Evolutionary conservation across 2,113 vertebrate genomes (phyloP).

Genomic region (Dissostichus mawsoni): DNA sequence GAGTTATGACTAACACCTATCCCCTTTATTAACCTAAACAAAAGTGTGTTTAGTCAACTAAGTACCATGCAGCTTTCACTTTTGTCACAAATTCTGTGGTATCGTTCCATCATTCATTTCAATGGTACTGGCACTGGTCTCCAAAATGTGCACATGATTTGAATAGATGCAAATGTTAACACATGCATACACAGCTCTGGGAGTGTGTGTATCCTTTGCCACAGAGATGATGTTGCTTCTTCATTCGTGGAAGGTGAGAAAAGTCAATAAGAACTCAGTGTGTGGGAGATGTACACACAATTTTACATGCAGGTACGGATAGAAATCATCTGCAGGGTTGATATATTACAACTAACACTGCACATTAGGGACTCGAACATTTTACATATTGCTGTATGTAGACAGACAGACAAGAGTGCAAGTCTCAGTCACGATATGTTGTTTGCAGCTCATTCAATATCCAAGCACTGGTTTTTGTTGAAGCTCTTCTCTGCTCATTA

Average conservation of each 20-base stretch:
- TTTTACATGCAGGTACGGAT: neutral
- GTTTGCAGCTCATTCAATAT: slow-evolving; percentile 33
- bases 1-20: neutral
- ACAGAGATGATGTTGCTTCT: slow-evolving; percentile 17
- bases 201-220: neutral
- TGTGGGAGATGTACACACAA: slow-evolving; percentile 10
- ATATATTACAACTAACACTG: slow-evolving; percentile 8
- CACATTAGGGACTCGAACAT: neutral
- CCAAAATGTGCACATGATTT: slow-evolving; percentile 5
- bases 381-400: neutral
- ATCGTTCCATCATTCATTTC: neutral
- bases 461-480: slow-evolving; percentile 31
- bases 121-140: no score
- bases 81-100: neutral
- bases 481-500: slow-evolving; percentile 60
- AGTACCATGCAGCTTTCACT: neutral
- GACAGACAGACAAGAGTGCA: slow-evolving; percentile 3
- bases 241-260: neutral
- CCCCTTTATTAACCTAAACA: neutral
- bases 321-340: slow-evolving; percentile 4
- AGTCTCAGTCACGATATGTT: slow-evolving; percentile 45
- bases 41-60: neutral
- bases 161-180: slow-evolving; percentile 40
- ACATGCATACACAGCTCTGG: slow-evolving; percentile 12
- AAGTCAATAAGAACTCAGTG: slow-evolving; percentile 10